Conservation (phyloP, 2,888 invertebrate species). For the Rhabditoides inermis region DNA sequence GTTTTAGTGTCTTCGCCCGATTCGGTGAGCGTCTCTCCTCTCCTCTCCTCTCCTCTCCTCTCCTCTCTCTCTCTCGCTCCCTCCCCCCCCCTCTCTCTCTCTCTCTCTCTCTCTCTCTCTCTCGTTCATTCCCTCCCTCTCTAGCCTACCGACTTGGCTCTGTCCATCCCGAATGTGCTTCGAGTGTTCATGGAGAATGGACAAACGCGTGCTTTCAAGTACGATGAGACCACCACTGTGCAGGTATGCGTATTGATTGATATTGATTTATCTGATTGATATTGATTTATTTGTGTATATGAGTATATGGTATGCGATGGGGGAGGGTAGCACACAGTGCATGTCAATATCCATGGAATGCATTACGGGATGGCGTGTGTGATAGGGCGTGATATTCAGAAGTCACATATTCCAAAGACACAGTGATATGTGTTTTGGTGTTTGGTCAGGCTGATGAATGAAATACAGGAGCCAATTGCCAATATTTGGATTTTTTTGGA, state of each 20-base stretch:
- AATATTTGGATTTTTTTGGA: too few relatives aligned
- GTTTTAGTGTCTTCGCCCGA: conserved; percentile 30
- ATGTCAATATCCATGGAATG: too few relatives aligned
- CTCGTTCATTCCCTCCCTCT: background rate
- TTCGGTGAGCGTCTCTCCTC: conserved; percentile 3
- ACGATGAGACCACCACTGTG: conserved; percentile 80
- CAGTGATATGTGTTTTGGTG: too few relatives aligned
- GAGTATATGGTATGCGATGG: too few relatives aligned
- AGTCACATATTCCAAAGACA: too few relatives aligned
- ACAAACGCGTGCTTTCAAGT: conserved; percentile 88
- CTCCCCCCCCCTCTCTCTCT: background rate
- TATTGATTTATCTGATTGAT: background rate
- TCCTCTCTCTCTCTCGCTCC: background rate
- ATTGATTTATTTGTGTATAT: too few relatives aligned
- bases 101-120: background rate
- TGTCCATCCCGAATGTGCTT: conserved; percentile 85
- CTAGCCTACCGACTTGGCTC: conserved; percentile 61
- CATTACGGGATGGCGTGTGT: too few relatives aligned
- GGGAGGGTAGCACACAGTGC: too few relatives aligned
- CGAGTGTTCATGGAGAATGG: conserved; percentile 90
- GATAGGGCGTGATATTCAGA: too few relatives aligned
- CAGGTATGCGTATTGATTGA: conserved; percentile 54
- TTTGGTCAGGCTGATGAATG: too few relatives aligned
- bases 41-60: too few relatives aligned
- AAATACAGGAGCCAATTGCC: too few relatives aligned